Conservation (phyloP, 2,113 vertebrate species). For the Hystrix brachyura region DNA sequence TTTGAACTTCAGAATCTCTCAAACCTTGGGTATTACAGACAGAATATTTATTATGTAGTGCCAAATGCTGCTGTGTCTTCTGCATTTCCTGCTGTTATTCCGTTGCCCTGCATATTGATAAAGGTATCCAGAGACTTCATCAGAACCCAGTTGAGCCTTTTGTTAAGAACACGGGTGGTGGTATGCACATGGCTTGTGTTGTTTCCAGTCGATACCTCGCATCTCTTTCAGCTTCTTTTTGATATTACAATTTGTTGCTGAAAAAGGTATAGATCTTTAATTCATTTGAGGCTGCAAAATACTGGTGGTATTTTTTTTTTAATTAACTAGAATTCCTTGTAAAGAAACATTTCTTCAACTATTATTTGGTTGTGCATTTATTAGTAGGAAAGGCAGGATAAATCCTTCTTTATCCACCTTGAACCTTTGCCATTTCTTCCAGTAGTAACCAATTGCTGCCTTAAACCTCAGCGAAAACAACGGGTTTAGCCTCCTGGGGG, state of each 20-base stretch:
- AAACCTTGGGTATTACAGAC: neutral
- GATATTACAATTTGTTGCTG: neutral
- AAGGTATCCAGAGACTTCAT: neutral
- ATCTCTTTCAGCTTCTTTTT: neutral
- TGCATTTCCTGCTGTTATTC: neutral
- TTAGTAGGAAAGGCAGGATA: neutral
- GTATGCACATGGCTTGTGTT: neutral
- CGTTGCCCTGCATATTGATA: neutral
- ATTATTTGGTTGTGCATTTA: neutral
- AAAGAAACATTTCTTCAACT: neutral
- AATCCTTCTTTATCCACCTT: neutral
- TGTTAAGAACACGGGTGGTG: neutral
- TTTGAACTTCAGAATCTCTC: neutral
- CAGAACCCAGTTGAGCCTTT: neutral
- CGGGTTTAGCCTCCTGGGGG: neutral
- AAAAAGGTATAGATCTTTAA: neutral
- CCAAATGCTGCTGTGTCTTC: neutral
- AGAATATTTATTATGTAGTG: neutral
- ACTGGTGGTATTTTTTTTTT: neutral
- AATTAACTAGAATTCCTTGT: neutral
- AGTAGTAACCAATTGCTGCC: neutral
- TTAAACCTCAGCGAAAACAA: neutral
- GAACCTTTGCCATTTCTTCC: neutral
- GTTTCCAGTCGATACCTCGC: neutral
- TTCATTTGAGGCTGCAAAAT: neutral